Evolutionary conservation across 2,113 vertebrate genomes (phyloP), one percentile per base, ranked within the genome.

Genomic region (Pelvicachromis taeniatus): DNA sequence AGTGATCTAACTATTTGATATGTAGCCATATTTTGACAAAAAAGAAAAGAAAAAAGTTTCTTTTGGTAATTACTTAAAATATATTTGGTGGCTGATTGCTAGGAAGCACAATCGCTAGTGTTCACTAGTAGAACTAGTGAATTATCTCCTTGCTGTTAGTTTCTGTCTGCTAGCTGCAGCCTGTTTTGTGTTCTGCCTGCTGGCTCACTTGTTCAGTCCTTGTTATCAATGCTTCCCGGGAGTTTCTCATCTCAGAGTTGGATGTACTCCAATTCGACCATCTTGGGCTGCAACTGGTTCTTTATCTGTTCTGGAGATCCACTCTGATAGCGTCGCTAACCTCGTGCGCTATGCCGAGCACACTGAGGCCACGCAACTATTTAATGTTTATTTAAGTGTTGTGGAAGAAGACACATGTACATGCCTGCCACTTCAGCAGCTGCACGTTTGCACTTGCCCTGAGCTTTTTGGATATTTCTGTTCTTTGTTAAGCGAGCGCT

Each of bases 21-120:
- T 42, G 26, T 42, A 42, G 35, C 0, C 7, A 68, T 16, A 42
- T 45, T 68, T 68, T 5, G 7, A 38, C 19, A 40, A 2, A 63
- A 63, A 63, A 65, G 10, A 63, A 65, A 63, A 61, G 14, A 31
- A 58, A 59, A 33, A 11, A 35, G 3, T 61, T 1, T 61, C 9
- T 61, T 61, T 61, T 33, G 16, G 35, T 40, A 21, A 40, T 65
- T 42, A 0, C 12, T 68, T 68, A 3, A 0, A 23, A 6, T 42
- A 23, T 68, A 42, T 68, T 38, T 68, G 63, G 12, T 42, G 35
- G 42, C 35, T 23, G 13, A 68, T 42, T 42, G 3, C 4, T 59
- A 33, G 56, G 56, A 59, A 59, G 29, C 56, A 33, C 56, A 33
- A 59, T 59, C 4, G 1, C 3, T n/a, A 35, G 59, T 63, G 35